Evolutionary conservation across 2,797 vertebrate genomes (phyloP).

Genomic region (Chaetophractus vellerosus): DNA sequence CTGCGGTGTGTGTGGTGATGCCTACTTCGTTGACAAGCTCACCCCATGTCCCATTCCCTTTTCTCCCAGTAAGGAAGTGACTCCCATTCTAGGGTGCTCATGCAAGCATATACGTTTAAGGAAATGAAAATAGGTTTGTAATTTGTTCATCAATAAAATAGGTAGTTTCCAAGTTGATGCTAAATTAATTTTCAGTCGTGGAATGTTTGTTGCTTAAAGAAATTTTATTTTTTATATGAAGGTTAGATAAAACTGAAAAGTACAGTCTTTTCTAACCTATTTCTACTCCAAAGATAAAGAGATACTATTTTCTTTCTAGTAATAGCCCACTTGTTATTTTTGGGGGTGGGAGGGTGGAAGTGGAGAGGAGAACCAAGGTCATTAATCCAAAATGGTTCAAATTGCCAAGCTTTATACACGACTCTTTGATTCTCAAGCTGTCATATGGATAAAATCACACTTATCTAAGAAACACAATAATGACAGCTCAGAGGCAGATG

Average conservation of each 20-base stretch:
- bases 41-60: not conserved
- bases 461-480: constrained; percentile 70
- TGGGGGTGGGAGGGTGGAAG: no score
- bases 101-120: constrained; percentile 31
- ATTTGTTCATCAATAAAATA: constrained; percentile 37
- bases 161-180: not conserved
- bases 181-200: constrained; percentile 35
- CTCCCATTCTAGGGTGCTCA: not conserved
- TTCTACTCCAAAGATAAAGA: constrained; percentile 68
- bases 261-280: constrained; percentile 56
- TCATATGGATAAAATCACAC: constrained; percentile 62
- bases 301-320: constrained; percentile 66
- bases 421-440: constrained; percentile 64
- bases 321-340: constrained; percentile 62
- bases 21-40: not conserved
- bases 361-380: constrained; percentile 44
- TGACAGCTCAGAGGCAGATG: constrained; percentile 59
- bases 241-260: constrained; percentile 2
- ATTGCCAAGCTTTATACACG: constrained; percentile 49
- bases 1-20: not conserved
- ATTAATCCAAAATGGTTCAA: constrained; percentile 72
- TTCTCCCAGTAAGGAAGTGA: not conserved
- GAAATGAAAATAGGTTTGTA: not conserved
- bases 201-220: constrained; percentile 45
- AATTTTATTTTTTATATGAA: constrained; percentile 43